Evolutionary conservation across 2,888 invertebrate species (phyloP).

Genomic region (Hetaerina titia): DNA sequence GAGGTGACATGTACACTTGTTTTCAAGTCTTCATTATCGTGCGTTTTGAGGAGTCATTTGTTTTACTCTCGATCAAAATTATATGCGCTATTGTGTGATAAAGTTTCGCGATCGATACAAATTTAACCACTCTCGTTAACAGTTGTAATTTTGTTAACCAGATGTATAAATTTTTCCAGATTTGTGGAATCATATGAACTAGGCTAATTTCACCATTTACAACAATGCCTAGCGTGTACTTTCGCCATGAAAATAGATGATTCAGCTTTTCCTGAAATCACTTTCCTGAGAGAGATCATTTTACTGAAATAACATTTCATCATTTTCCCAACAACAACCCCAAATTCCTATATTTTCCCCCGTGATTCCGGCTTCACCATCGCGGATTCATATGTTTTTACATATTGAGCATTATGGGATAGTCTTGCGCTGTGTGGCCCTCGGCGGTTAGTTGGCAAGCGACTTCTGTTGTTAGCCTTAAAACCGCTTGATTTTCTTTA

Average conservation of each 20-base stretch:
- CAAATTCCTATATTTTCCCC: too few relatives aligned
- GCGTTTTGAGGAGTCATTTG: conserved; percentile 19
- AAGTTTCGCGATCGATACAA: too few relatives aligned
- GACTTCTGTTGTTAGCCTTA: neutral
- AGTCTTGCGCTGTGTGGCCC: conserved; percentile 23
- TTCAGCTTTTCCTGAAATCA: too few relatives aligned
- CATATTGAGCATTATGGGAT: conserved; percentile 30
- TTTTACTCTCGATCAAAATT: neutral
- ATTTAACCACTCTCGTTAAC: neutral
- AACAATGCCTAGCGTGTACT: too few relatives aligned
- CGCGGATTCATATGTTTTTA: neutral
- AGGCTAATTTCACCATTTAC: neutral
- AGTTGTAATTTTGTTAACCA: neutral
- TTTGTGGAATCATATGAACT: neutral
- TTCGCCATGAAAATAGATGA: too few relatives aligned
- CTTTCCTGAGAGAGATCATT: too few relatives aligned
- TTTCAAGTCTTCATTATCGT: conserved; percentile 61
- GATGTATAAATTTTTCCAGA: neutral
- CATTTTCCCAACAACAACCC: too few relatives aligned
- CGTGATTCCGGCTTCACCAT: neutral
- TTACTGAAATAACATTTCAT: neutral
- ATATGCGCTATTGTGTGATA: neutral
- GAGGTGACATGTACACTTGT: conserved; percentile 24
- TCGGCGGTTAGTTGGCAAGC: neutral
- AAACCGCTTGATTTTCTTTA: neutral